Evolutionary conservation across 1,140 invertebrate species (phyloP).

Genomic region (Halictus rubicundus): DNA sequence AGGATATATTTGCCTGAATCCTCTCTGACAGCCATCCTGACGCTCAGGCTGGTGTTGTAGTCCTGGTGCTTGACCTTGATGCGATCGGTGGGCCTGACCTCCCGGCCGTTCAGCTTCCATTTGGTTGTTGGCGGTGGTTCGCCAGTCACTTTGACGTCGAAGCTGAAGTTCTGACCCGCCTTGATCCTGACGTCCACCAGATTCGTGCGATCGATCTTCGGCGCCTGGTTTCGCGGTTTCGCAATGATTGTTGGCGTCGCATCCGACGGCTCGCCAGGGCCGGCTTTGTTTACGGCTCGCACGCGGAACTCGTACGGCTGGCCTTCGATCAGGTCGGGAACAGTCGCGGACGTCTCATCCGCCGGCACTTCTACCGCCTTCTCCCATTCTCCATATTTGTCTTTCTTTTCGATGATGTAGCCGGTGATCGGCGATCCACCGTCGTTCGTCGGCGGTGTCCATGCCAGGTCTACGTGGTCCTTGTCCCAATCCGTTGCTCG

Average conservation of each 20-base stretch:
- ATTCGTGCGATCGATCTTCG: constrained; percentile 93
- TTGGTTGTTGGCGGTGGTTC: constrained; percentile 94
- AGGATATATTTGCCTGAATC: constrained; percentile 96
- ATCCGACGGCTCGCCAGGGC: constrained; percentile 94
- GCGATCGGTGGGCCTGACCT: constrained; percentile 86
- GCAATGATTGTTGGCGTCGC: constrained; percentile 93
- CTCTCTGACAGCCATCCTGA: constrained; percentile 90
- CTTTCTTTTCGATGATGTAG: constrained; percentile 95
- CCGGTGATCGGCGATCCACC: constrained; percentile 93
- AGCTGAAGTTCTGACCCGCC: constrained; percentile 92
- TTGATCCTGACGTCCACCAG: constrained; percentile 92
- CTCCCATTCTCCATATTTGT: constrained; percentile 97
- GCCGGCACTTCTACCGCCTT: constrained; percentile 92
- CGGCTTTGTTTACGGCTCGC: constrained; percentile 94
- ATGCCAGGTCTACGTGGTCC: constrained; percentile 94
- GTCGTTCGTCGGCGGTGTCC: constrained; percentile 90
- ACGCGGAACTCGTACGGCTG: constrained; percentile 96
- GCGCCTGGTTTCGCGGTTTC: constrained; percentile 92
- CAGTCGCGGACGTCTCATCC: constrained; percentile 89
- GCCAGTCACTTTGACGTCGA: constrained; percentile 92
- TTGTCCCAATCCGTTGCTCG: constrained; percentile 98
- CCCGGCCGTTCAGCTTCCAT: constrained; percentile 89
- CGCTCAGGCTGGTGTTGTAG: constrained; percentile 94
- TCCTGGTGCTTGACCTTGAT: constrained; percentile 91
- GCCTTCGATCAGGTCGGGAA: constrained; percentile 94